phyloP scores from a whole-genome alignment of 2,113 vertebrate species.

The Puma concolor region DNA sequence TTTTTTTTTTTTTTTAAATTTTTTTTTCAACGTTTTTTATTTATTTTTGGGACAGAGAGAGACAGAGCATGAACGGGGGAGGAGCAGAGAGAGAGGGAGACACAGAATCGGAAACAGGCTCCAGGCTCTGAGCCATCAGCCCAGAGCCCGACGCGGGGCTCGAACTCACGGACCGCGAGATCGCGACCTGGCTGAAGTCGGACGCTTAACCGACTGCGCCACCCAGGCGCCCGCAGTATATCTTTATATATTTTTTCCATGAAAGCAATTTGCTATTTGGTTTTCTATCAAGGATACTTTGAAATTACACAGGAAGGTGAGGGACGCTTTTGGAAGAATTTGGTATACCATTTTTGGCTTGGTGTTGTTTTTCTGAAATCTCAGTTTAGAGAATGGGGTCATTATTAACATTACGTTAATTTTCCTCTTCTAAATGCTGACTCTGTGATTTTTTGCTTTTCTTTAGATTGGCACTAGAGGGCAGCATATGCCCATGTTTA shows the following conservation, averaged over 20 bases:
- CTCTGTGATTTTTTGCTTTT: background rate
- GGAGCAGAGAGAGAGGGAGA: no score
- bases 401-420: background rate
- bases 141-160: no score
- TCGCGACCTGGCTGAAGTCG: no score
- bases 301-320: background rate
- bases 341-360: background rate
- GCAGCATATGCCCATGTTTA: background rate
- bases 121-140: no score
- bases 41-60: no score
- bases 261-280: background rate
- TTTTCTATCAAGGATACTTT: background rate
- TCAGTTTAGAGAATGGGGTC: background rate
- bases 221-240: no score
- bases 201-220: no score
- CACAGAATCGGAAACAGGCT: no score
- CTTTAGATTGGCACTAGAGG: constrained; percentile 38
- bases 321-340: background rate
- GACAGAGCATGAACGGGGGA: no score
- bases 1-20: no score
- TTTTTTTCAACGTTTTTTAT: no score
- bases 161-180: no score
- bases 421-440: background rate
- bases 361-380: background rate
- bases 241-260: background rate